Evolutionary conservation across 2,888 invertebrate genomes (phyloP).

Genomic region (Yponomeuta plumbellus): DNA sequence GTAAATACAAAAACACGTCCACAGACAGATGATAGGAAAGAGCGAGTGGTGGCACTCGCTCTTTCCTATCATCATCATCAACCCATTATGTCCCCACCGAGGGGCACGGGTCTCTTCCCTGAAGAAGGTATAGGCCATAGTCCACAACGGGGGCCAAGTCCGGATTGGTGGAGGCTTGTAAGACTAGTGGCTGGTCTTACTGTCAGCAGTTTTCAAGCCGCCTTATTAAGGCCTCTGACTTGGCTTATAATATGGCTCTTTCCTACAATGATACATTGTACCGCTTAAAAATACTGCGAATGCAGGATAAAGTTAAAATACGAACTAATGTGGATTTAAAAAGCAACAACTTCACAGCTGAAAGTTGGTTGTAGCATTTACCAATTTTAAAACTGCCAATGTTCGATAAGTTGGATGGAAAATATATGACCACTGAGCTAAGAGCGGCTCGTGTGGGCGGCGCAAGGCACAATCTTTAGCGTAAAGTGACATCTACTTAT

Average conservation of each 20-base stretch:
- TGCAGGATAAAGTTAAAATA: neutral
- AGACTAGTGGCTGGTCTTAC: too few species aligned
- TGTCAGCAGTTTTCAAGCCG: too few species aligned
- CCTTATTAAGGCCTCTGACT: too few species aligned
- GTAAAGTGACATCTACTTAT: neutral
- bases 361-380: slow-evolving; percentile 20
- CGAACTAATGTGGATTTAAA: neutral
- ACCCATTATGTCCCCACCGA: too few species aligned
- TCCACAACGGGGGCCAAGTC: too few species aligned
- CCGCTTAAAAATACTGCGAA: neutral
- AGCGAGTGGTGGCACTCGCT: too few species aligned
- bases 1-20: too few species aligned
- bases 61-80: too few species aligned
- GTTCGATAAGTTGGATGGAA: slow-evolving; percentile 51
- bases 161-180: too few species aligned
- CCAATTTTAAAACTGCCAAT: slow-evolving; percentile 40
- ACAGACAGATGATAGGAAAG: too few species aligned
- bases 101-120: too few species aligned
- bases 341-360: slow-evolving; percentile 4
- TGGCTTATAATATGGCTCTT: neutral
- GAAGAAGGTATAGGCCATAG: too few species aligned
- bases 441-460: slow-evolving; percentile 51
- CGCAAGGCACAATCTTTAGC: neutral
- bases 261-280: neutral
- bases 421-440: slow-evolving; percentile 62